Conservation (phyloP, 2,113 vertebrate species). For the Microcebus ravelobensis region DNA sequence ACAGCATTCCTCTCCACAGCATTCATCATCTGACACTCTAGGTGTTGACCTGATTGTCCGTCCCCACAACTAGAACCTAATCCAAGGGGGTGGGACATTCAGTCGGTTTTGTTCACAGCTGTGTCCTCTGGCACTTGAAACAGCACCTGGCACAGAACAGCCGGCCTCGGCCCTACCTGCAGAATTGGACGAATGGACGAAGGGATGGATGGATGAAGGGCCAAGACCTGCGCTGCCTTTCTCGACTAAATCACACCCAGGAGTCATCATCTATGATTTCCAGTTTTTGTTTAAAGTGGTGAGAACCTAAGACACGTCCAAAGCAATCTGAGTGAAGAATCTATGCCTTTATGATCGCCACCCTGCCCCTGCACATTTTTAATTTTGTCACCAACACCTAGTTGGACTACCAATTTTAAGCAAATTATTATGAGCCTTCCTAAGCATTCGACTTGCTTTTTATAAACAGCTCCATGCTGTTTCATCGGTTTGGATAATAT, state of each 20-base stretch:
- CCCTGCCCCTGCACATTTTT: not conserved
- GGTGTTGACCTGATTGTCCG: rapidly evolving
- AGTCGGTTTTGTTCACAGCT: not conserved
- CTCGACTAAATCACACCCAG: not conserved
- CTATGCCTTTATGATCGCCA: not conserved
- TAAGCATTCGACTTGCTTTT: not conserved
- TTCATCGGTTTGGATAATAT: not conserved
- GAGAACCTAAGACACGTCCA: not conserved
- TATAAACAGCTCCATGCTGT: not conserved
- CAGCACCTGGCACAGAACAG: rapidly evolving
- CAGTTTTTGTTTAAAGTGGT: not conserved
- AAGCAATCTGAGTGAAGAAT: not conserved
- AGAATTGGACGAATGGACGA: not conserved
- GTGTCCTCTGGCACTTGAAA: not conserved
- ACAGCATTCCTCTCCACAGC: not conserved
- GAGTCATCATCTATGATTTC: not conserved
- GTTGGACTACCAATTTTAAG: not conserved
- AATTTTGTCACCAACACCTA: not conserved
- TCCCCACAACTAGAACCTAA: not conserved
- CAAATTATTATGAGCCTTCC: not conserved
- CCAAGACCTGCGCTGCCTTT: not conserved
- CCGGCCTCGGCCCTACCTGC: rapidly evolving
- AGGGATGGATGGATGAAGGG: rapidly evolving
- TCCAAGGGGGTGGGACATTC: rapidly evolving
- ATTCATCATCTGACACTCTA: not conserved